Conservation (phyloP, 1,140 invertebrate species). For the Sipha flava region DNA sequence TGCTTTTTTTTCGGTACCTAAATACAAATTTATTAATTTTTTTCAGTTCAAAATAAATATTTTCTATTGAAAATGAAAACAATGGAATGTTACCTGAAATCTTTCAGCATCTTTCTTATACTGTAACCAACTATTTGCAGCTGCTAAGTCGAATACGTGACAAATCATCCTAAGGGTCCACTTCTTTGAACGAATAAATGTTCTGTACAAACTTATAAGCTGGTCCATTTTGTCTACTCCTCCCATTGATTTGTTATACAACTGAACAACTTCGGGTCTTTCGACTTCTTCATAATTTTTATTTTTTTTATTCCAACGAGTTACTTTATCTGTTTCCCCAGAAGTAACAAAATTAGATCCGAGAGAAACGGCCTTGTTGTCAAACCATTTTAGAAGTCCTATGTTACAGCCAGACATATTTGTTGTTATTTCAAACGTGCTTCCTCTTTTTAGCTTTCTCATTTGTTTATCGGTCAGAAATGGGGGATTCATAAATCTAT, state of each 20-base stretch:
- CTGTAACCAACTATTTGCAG: not conserved
- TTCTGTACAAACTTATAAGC: not conserved
- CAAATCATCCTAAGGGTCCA: not conserved
- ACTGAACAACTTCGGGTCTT: not conserved
- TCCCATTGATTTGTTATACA: not conserved
- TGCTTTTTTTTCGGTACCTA: not conserved
- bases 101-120: not conserved
- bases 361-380: not conserved
- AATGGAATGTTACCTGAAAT: no score
- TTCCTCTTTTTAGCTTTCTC: not conserved
- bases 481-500: not conserved
- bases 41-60: no score
- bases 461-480: not conserved
- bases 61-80: no score
- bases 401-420: not conserved
- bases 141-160: not conserved
- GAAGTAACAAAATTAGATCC: not conserved
- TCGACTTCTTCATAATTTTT: not conserved
- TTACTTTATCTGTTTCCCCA: not conserved
- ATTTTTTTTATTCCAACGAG: not conserved
- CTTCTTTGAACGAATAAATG: not conserved
- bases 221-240: not conserved
- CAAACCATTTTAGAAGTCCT: not conserved
- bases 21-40: no score
- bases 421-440: not conserved